phyloP scores from a whole-genome alignment of 2,797 vertebrate species.

The Myiotriccus ornatus region DNA sequence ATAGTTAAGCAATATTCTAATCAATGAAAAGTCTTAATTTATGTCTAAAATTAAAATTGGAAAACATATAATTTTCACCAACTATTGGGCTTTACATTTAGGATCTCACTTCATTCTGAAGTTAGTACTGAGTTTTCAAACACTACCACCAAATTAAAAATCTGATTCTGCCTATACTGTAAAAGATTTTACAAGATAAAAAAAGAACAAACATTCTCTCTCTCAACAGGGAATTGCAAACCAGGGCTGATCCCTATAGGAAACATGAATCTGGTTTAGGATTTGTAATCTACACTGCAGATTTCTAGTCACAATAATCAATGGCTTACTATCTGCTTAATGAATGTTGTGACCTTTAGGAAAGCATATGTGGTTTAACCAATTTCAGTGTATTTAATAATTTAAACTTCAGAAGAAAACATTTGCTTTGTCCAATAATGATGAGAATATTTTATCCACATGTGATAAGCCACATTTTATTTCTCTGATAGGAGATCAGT shows the following conservation, averaged over 20 bases:
- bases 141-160: constrained; percentile 28
- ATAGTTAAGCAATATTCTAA: not conserved
- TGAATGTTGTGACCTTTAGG: constrained; percentile 86
- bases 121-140: not conserved
- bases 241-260: not conserved
- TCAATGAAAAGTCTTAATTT: not conserved
- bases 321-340: constrained; percentile 79
- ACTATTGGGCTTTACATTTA: not conserved
- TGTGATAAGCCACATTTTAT: constrained; percentile 75
- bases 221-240: constrained; percentile 48
- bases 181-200: not conserved
- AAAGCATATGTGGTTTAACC: constrained; percentile 81
- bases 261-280: not conserved
- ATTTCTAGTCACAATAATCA: constrained; percentile 74
- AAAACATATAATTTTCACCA: not conserved
- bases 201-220: not conserved
- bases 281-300: not conserved
- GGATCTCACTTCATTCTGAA: not conserved
- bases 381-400: constrained; percentile 86
- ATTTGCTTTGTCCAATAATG: constrained; percentile 71
- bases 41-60: not conserved
- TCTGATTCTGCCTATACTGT: constrained; percentile 35
- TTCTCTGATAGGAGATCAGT: constrained; percentile 70
- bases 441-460: constrained; percentile 79
- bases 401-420: constrained; percentile 81